Conservation (phyloP, 2,113 vertebrate genomes). For the Panurus biarmicus region DNA sequence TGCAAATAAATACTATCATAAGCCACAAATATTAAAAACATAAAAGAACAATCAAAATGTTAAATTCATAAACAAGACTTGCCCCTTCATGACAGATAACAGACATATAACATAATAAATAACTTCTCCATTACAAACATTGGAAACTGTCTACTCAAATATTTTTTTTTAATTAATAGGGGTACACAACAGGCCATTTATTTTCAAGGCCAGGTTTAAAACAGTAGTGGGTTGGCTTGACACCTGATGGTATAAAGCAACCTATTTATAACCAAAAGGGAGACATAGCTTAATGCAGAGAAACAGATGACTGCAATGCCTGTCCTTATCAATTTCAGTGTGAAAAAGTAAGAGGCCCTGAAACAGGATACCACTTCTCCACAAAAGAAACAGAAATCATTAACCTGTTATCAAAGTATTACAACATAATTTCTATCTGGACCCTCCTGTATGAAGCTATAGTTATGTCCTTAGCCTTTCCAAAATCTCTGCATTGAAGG, state of each 20-base stretch:
- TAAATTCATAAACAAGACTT: not conserved
- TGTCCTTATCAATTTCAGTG: not conserved
- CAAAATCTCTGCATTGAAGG: not conserved
- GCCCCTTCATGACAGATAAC: not conserved
- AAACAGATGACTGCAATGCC: not conserved
- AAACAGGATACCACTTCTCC: not conserved
- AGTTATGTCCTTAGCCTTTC: not conserved
- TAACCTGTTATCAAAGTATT: not conserved
- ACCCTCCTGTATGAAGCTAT: not conserved
- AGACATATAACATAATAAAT: not conserved
- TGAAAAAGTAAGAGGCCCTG: not conserved
- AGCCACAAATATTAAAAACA: not conserved
- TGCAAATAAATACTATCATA: not conserved
- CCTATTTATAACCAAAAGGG: not conserved
- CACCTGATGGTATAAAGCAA: not conserved
- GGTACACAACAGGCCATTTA: not conserved
- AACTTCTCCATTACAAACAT: not conserved
- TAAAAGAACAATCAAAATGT: not conserved
- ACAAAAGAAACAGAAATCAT: not conserved
- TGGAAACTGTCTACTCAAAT: not conserved
- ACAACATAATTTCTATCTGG: not conserved
- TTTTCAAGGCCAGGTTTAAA: not conserved
- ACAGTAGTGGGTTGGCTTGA: not conserved
- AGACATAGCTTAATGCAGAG: not conserved
- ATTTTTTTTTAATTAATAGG: not conserved